phyloP scores from a whole-genome alignment of 2,888 invertebrate species.

The Caenorhabditis doughertyi region DNA sequence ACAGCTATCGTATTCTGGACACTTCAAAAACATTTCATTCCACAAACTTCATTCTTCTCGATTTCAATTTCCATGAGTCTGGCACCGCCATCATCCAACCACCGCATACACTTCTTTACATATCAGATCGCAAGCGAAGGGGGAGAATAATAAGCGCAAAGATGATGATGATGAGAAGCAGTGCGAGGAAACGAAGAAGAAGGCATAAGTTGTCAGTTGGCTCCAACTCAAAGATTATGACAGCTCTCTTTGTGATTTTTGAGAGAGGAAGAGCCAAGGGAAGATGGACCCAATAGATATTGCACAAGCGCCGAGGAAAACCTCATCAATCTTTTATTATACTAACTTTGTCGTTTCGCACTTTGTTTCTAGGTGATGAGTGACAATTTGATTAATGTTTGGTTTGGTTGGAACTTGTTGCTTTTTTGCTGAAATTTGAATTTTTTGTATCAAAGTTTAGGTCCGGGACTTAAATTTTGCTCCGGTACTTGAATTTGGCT shows the following conservation, averaged over 20 bases:
- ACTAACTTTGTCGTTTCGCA: constrained; percentile 58
- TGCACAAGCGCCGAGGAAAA: constrained; percentile 23
- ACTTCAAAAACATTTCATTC: no score
- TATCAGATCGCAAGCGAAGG: constrained; percentile 14
- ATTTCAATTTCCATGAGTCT: background rate
- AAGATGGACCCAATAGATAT: constrained; percentile 52
- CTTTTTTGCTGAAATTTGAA: no score
- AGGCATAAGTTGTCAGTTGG: constrained; percentile 62
- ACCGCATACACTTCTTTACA: background rate
- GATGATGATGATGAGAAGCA: constrained; percentile 30
- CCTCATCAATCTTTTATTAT: constrained; percentile 63
- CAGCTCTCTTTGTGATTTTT: constrained; percentile 46
- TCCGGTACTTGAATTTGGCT: no score
- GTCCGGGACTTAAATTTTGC: no score
- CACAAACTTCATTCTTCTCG: no score
- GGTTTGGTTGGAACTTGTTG: no score
- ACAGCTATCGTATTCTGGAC: no score
- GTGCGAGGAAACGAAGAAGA: background rate
- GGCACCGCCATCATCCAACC: background rate
- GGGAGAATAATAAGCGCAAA: constrained; percentile 41
- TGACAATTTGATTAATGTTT: constrained; percentile 27
- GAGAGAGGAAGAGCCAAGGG: constrained; percentile 17
- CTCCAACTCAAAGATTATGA: constrained; percentile 61
- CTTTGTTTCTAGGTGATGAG: constrained; percentile 20
- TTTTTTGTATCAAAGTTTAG: no score